A percentile compares a stretch with the other conserved stretches of the same genome.
phyloP scores from a whole-genome alignment of 30 jellyfish, hydroid and myxozoan genomes.

The Aurelia sp. region DNA sequence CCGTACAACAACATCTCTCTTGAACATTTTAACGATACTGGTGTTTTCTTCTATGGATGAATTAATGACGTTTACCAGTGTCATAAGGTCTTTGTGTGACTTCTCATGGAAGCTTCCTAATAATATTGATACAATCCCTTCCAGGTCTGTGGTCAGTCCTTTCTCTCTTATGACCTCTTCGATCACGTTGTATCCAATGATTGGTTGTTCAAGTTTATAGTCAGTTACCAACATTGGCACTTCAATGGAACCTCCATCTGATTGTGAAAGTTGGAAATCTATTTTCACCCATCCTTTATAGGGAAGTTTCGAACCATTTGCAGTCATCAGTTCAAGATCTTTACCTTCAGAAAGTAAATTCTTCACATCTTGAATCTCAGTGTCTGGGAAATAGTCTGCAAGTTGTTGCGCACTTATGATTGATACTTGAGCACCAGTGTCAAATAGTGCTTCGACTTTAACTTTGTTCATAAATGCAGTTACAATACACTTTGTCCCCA shows the following conservation, averaged over 20 bases:
- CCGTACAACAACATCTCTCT: no score
- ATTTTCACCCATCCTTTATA: slow-evolving; percentile 11
- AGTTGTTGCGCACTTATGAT: slow-evolving; percentile 21
- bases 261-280: background rate
- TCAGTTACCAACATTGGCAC: slow-evolving; percentile 4
- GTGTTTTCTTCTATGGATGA: no score
- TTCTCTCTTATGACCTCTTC: background rate
- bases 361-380: slow-evolving; percentile 1
- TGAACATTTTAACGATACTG: no score
- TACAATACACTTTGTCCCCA: background rate
- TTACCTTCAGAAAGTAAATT: background rate
- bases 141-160: background rate
- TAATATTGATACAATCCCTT: background rate
- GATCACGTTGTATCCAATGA: slow-evolving; percentile 2
- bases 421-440: slow-evolving; percentile 66
- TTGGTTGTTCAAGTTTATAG: background rate
- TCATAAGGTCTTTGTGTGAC: background rate
- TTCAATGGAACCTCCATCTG: background rate
- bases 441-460: slow-evolving; percentile 10
- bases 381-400: background rate
- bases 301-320: slow-evolving; percentile 23
- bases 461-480: background rate
- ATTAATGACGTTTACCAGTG: background rate
- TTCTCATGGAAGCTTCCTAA: background rate
- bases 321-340: background rate